phyloP scores from a whole-genome alignment of 2,888 invertebrate genomes.

The Malthinus seriepunctatus region DNA sequence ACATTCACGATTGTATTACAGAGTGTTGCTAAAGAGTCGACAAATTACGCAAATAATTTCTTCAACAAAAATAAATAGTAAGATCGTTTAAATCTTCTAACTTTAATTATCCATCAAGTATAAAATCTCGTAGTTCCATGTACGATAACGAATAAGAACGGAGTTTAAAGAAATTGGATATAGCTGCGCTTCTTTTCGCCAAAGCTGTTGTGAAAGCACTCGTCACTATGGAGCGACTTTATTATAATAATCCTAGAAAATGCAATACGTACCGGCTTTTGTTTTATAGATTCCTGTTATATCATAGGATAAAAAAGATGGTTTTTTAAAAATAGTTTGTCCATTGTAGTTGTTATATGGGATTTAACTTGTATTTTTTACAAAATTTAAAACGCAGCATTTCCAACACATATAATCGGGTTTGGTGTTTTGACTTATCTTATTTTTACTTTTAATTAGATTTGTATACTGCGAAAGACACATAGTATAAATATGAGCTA shows the following conservation, averaged over 20 bases:
- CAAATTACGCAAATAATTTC: too few relatives aligned
- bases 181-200: not conserved
- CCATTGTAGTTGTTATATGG: constrained; percentile 9
- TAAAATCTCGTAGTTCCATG: too few relatives aligned
- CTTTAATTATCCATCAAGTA: too few relatives aligned
- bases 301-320: constrained; percentile 21
- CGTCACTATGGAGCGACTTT: constrained; percentile 2
- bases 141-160: too few relatives aligned
- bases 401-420: constrained; percentile 17
- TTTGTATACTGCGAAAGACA: constrained; percentile 35
- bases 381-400: too few relatives aligned
- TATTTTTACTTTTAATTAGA: constrained; percentile 18
- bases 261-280: constrained; percentile 35
- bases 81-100: too few relatives aligned
- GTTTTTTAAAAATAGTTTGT: constrained; percentile 14
- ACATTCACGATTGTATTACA: not conserved
- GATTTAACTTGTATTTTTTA: not conserved
- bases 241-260: constrained; percentile 32
- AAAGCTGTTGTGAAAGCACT: not conserved
- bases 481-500: constrained; percentile 28
- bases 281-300: constrained; percentile 8
- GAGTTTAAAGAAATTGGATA: too few relatives aligned
- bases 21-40: too few relatives aligned
- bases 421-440: constrained; percentile 12
- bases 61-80: too few relatives aligned